Base-by-base conservation (phyloP, 2,113 vertebrate species). In the Burhinus bistriatus region DNA sequence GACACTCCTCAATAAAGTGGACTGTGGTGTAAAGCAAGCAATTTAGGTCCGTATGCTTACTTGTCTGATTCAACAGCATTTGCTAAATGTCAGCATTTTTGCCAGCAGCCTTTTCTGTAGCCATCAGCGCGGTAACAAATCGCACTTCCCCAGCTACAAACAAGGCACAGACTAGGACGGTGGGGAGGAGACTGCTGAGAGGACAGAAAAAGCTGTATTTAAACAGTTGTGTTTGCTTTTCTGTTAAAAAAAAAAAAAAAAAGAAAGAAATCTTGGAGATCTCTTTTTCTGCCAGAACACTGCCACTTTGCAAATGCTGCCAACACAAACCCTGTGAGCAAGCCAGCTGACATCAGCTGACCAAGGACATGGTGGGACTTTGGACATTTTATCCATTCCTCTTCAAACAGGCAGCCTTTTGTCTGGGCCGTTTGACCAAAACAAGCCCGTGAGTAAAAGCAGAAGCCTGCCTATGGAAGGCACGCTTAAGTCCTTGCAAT, bases 191-290 rank as follows among this genome's bases (percentile, higher is more conserved):
- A 19, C 89, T 82, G 70, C 83, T 54, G 83, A 85, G 54, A 27
- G 81, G 49, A 95, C 45, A 93, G 80, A 89, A 92, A 94, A 85
- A 32, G 34, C 55, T 72, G 47, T 92, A 87, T 96, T 97, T 94
- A 89, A 97, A 96, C 93, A 95, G 83, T 91, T 93, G 73, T 95
- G 84, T 94, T 97, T 90, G 81, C 47, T 95, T 73, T 94, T 84
- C 66, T 86, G 54, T 82, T 5, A 92, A 59, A 61, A n/a, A 57
- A 64, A 22, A 30, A 32, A 61, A 11, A 22, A 49, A 22, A 21
- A 9, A 49, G 7, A 15, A 15, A 36, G n/a, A 18, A 1, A 18
- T 16, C 61, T 75, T 42, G 64, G 77, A 81, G 47, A 51, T 70
- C 18, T 68, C 40, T 42, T 79, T 44, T 95, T 95, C 76, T 95